Conservation (phyloP, 2,113 vertebrate genomes). For the Pelobates fuscus region DNA sequence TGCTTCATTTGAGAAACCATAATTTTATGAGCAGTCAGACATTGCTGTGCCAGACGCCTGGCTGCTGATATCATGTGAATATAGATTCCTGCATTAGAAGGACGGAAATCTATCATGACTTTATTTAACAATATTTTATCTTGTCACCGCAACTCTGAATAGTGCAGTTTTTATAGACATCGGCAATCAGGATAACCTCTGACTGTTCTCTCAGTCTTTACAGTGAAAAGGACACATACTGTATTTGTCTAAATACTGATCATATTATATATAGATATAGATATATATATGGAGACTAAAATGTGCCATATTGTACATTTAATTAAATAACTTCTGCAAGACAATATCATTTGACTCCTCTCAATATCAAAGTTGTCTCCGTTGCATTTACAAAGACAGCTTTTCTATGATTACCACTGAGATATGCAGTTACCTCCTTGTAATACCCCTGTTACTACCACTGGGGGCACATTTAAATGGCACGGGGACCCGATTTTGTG, state of each 20-base stretch:
- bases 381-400: too few relatives aligned
- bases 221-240: background rate
- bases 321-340: too few relatives aligned
- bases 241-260: background rate
- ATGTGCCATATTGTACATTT: too few relatives aligned
- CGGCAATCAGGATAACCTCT: background rate
- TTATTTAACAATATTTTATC: constrained; percentile 18
- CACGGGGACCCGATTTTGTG: too few relatives aligned
- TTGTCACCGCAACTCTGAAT: background rate
- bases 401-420: too few relatives aligned
- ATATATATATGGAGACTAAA: background rate
- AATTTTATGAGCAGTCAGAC: constrained; percentile 33
- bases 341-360: too few relatives aligned
- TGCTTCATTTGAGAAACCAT: constrained; percentile 23
- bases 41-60: constrained; percentile 13
- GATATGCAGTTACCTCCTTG: too few relatives aligned
- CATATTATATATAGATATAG: background rate
- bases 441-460: too few relatives aligned
- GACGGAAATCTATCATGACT: constrained; percentile 33
- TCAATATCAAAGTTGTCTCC: too few relatives aligned
- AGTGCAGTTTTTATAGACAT: background rate
- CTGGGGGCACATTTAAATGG: too few relatives aligned
- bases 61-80: constrained; percentile 32
- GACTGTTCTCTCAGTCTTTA: background rate
- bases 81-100: constrained; percentile 22